Evolutionary conservation across 2,797 vertebrate species (phyloP), one percentile per base, ranked within the genome.

Genomic region (Podarcis siculus): DNA sequence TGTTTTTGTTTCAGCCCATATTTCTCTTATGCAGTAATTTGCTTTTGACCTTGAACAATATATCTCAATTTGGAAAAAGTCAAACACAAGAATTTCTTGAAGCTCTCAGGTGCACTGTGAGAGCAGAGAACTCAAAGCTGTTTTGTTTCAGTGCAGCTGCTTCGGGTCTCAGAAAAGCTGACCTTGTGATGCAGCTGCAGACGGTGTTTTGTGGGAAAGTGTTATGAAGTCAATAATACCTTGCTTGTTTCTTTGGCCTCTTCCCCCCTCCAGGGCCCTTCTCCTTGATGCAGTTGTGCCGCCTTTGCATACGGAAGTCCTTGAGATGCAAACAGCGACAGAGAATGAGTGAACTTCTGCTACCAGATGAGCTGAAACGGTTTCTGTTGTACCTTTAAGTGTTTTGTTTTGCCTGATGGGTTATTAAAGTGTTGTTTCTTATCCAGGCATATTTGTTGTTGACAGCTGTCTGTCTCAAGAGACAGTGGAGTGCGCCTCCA

Each of bases 211-310:
- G 25, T 13, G 39, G 58, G 0, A 71, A 81, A 45, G n/a, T 2
- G 35, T 17, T 76, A 84, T 84, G 35, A 39, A 73, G 42, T 64
- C 3, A 30, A 13, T 81, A 81, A 93, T 90, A 66, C 32, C 61
- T 23, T 1, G 0, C 12, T 27, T 89, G 5, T 95, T 89, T 94
- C 85, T 83, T 94, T 77, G 82, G 0, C 86, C 42, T 96, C 49
- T 96, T 90, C 94, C 19, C 92, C 94, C 4, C 92, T 90, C 45
- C 91, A 98, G 98, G 96, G 81, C 97, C 96, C 0, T 83, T 96
- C 64, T 92, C 97, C 92, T 95, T 98, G 91, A 97, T 96, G 97
- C 98, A 98, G 92, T 87, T 98, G 88, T 98, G 98, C 86, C 97
- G 98, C 80, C 95, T 98, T 82, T 91, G 92, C 94, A 97, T 98